Percentiles rank a stretch among this genome's conserved stretches.
These are phyloP conservation scores for Allobates femoralis DNA, from an alignment of 2,797 vertebrate genomes.

Conservation along the genomic window DNA sequence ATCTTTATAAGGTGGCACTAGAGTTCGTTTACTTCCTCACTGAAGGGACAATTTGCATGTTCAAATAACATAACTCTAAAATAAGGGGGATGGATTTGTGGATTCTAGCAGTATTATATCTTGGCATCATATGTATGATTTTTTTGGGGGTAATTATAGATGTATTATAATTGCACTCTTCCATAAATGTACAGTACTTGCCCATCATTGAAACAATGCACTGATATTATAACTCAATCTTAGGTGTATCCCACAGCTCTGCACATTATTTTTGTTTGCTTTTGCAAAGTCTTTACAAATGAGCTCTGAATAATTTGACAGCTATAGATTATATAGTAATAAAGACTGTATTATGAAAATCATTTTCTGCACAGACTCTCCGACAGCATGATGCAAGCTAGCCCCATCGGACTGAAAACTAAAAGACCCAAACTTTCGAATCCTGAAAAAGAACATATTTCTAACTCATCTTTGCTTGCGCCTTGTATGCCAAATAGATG, in stretches of 20 bases:
- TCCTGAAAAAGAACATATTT: too few relatives aligned
- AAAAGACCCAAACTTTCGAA: slow-evolving; percentile 34
- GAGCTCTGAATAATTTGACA: not conserved
- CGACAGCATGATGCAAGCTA: not conserved
- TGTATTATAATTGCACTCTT: slow-evolving; percentile 1
- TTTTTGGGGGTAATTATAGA: too few relatives aligned
- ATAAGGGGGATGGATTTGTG: too few relatives aligned
- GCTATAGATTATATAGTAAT: slow-evolving; percentile 26
- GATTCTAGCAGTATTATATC: too few relatives aligned
- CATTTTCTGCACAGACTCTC: slow-evolving; percentile 14
- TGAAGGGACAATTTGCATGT: too few relatives aligned
- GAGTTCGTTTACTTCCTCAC: too few relatives aligned
- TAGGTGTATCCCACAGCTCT: not conserved
- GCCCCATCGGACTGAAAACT: not conserved
- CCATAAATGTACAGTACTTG: not conserved
- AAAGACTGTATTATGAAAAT: slow-evolving; percentile 5
- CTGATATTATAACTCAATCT: not conserved
- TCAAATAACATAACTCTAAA: too few relatives aligned
- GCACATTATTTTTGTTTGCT: not conserved
- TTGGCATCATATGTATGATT: too few relatives aligned
- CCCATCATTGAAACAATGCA: not conserved
- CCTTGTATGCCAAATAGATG: slow-evolving; percentile 37
- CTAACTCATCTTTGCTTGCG: slow-evolving; percentile 16
- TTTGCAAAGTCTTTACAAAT: not conserved
- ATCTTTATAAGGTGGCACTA: too few relatives aligned